Evolutionary conservation across 2,113 vertebrate genomes (phyloP), one percentile per base, ranked within the genome.

Genomic region (Anoplopoma fimbria): DNA sequence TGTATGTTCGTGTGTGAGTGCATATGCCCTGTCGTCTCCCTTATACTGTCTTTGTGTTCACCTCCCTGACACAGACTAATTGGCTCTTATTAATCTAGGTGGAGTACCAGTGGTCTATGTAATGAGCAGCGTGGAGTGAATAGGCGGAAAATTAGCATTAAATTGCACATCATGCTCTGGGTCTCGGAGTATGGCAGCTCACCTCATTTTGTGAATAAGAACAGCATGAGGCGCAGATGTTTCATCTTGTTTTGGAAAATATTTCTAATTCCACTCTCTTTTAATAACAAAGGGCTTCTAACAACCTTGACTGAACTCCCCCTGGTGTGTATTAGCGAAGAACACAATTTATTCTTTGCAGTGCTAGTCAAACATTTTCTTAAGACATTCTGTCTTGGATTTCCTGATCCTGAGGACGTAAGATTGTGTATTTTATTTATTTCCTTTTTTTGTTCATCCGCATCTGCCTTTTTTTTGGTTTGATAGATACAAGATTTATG

Each of bases 171-270:
- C 85, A 81, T 85, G 79, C 85, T 91, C 75, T 67, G 67, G 55
- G 87, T 85, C 76, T 85, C 3, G 29, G 82, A 81, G 57, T 68
- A 62, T 69, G 69, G 72, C 55, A 70, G 77, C 36, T 76, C 63
- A 83, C 69, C 74, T 91, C 53, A 5, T 85, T 87, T 82, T 25
- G 57, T 77, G 76, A 84, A n/a, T 71, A 75, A 75, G 77, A 90
- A 82, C 87, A 88, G 85, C 82, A 81, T 84, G 83, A 82, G 82
- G 78, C 82, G 68, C 87, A 90, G 84, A 90, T 90, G 89, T 87
- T 92, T 90, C 85, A 85, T 89, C 75, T 78, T 42, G 2, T 89
- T 85, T 77, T 72, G 33, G 78, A 84, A 76, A 81, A 77, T 51
- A 78, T 85, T 84, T 86, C 49, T 71, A 83, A 89, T 82, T 85